Evolutionary conservation across 1,140 invertebrate genomes (phyloP).

Genomic region (Drosophila bocki): DNA sequence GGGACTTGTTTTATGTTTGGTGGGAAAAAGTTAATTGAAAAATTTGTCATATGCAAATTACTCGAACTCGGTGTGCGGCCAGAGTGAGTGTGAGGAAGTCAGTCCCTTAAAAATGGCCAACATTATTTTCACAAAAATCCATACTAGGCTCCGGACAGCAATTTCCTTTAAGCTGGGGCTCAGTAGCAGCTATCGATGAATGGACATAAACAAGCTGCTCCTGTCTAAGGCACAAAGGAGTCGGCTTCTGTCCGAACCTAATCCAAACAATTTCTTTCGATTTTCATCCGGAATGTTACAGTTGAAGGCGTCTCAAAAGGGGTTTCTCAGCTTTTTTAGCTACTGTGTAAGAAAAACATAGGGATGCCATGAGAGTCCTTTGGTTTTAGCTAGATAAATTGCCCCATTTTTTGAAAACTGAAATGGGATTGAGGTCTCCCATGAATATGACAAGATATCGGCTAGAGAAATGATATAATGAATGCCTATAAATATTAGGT

Average conservation of each 20-base stretch:
- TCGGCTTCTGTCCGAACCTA: constrained; percentile 38
- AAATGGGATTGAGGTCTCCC: background rate
- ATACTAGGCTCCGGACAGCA: constrained; percentile 16
- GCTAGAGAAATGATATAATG: too few species aligned
- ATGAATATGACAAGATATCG: background rate
- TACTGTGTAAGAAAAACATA: background rate
- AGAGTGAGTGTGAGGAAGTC: background rate
- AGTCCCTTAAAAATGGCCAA: constrained; percentile 7
- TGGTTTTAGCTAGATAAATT: constrained; percentile 20
- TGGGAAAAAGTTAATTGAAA: constrained; percentile 68
- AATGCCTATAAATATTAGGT: background rate
- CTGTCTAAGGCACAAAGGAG: constrained; percentile 17
- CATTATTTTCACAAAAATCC: constrained; percentile 34
- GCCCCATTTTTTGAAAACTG: background rate
- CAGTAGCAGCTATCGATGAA: constrained; percentile 29
- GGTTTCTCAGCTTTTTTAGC: constrained; percentile 10
- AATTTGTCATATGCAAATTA: constrained; percentile 79
- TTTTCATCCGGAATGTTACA: constrained; percentile 50
- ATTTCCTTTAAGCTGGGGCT: constrained; percentile 32
- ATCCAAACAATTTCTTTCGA: constrained; percentile 67
- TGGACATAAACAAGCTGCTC: constrained; percentile 35
- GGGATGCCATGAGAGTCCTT: constrained; percentile 3
- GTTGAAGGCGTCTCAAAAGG: constrained; percentile 37
- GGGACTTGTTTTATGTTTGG: constrained; percentile 55
- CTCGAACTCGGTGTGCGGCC: constrained; percentile 2